Conservation (phyloP, 2,888 invertebrate species). For the Silvanus unidentatus region DNA sequence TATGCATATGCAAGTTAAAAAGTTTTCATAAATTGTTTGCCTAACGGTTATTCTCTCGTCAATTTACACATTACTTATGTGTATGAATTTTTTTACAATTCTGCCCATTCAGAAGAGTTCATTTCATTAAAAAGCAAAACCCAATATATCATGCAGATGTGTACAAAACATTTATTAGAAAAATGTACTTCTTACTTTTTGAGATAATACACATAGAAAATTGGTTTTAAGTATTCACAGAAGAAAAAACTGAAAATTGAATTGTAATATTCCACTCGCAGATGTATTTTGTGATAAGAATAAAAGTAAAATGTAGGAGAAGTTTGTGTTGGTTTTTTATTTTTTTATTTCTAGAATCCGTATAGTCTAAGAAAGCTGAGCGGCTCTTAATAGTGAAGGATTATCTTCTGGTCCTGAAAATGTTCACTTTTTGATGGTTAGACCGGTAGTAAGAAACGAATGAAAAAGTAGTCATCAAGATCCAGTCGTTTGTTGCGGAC, state of each 20-base stretch:
- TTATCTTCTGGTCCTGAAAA: conserved; percentile 27
- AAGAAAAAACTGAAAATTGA: neutral
- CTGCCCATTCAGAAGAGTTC: too few relatives aligned
- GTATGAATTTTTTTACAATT: too few relatives aligned
- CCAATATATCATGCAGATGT: too few relatives aligned
- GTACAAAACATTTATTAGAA: too few relatives aligned
- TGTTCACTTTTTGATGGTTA: conserved; percentile 31
- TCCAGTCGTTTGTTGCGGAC: conserved; percentile 26
- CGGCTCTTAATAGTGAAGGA: conserved; percentile 23
- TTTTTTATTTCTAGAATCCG: conserved; percentile 3
- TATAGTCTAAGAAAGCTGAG: conserved; percentile 11
- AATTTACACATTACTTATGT: too few relatives aligned
- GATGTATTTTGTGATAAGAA: neutral
- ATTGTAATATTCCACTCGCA: neutral
- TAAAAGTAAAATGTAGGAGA: conserved; percentile 1
- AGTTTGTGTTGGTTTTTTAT: neutral
- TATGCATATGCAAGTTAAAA: too few relatives aligned
- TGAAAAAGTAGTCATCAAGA: conserved; percentile 32
- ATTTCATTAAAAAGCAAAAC: too few relatives aligned
- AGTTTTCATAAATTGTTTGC: too few relatives aligned
- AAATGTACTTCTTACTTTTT: too few relatives aligned
- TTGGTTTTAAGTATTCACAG: too few relatives aligned
- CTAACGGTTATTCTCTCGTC: too few relatives aligned
- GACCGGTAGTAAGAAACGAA: conserved; percentile 23
- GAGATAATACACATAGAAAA: too few relatives aligned